A percentile compares a stretch with the other conserved stretches of the same genome.
Evolutionary conservation across 2,113 vertebrate genomes (phyloP).

Genomic region (Salvelinus alpinus): DNA sequence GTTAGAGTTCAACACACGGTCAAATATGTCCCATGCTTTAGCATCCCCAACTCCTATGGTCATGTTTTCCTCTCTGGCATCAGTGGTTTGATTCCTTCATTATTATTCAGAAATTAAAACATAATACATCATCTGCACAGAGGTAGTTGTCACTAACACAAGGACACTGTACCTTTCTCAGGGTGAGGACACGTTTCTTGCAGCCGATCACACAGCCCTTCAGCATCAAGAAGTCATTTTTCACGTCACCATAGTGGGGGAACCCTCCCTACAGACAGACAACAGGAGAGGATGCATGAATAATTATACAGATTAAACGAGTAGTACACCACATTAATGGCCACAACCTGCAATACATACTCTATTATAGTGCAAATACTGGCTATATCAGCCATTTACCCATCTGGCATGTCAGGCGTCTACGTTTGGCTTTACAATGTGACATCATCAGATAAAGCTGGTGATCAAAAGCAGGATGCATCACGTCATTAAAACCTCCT

Average conservation of each 20-base stretch:
- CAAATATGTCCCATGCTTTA: no score
- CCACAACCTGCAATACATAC: neutral
- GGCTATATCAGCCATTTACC: no score
- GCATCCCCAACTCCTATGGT: no score
- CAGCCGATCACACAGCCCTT: constrained; percentile 92
- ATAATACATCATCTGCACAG: no score
- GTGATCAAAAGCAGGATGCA: neutral
- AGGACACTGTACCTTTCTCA: constrained; percentile 83
- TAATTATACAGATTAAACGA: neutral
- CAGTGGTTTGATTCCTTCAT: no score
- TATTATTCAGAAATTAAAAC: no score
- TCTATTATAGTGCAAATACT: neutral
- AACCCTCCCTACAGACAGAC: constrained; percentile 83
- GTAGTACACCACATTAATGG: neutral
- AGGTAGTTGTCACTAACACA: neutral
- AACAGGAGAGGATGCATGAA: neutral
- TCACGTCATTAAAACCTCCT: neutral
- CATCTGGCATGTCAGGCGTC: neutral
- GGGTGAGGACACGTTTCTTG: constrained; percentile 92
- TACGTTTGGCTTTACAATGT: neutral
- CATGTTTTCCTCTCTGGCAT: no score
- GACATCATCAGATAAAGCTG: neutral
- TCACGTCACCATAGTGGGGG: constrained; percentile 93
- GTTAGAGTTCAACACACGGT: no score
- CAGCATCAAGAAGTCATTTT: constrained; percentile 94